phyloP scores from a whole-genome alignment of 2,113 vertebrate species.

The Mirounga angustirostris region DNA sequence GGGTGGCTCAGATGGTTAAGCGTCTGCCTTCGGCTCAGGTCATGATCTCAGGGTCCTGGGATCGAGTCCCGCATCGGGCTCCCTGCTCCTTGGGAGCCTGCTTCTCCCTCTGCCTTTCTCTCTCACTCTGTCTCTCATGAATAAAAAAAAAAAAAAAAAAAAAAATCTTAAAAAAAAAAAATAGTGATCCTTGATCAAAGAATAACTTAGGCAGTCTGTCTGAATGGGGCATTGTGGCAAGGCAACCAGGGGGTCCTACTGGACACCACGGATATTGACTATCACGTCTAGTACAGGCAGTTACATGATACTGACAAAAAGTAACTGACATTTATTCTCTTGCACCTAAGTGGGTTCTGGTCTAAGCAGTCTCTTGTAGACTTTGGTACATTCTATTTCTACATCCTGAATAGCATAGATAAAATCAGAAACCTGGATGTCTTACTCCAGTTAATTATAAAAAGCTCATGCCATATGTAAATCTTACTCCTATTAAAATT shows the following conservation, averaged over 20 bases:
- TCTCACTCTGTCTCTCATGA: too few species aligned
- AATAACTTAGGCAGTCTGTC: not conserved
- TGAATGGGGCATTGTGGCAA: rapidly evolving
- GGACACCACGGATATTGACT: not conserved
- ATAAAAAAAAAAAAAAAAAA: too few species aligned
- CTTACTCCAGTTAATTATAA: not conserved
- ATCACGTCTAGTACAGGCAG: rapidly evolving
- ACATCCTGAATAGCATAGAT: not conserved
- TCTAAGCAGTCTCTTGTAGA: not conserved
- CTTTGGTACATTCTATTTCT: not conserved
- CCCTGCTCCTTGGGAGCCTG: too few species aligned
- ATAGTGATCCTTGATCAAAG: not conserved
- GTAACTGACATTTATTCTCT: not conserved
- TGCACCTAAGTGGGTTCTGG: not conserved
- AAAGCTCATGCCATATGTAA: not conserved
- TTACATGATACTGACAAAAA: not conserved
- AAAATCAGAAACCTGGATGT: not conserved
- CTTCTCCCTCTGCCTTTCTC: too few species aligned
- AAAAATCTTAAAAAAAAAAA: too few species aligned
- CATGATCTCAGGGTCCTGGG: too few species aligned
- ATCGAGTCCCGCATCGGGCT: too few species aligned
- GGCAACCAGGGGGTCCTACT: not conserved
- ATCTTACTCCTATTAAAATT: not conserved
- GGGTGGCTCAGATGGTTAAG: too few species aligned
- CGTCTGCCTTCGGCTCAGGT: too few species aligned